Conservation (phyloP, 2,797 vertebrate genomes). For the Dipus sagitta region DNA sequence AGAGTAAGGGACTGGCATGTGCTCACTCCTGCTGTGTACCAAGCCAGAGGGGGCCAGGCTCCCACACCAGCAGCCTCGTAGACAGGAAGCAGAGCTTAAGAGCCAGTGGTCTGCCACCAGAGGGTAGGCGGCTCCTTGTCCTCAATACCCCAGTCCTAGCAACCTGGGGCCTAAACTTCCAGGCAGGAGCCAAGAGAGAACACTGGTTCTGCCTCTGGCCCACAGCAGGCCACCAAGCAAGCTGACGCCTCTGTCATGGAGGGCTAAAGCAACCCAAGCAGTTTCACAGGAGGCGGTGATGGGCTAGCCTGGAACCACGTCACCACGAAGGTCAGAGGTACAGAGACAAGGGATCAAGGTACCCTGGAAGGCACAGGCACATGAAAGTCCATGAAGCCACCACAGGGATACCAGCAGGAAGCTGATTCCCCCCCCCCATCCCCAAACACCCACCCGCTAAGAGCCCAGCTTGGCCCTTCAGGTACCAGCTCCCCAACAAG, state of each 20-base stretch:
- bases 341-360: not conserved
- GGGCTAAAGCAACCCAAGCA: not conserved
- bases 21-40: not conserved
- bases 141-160: fast-evolving
- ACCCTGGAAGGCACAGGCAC: not conserved
- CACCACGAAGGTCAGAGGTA: fast-evolving
- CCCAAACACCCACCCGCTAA: not conserved
- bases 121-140: not conserved
- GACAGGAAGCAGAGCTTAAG: not conserved
- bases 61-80: not conserved
- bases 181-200: not conserved
- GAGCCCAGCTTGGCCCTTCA: fast-evolving
- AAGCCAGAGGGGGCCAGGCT: not conserved
- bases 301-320: not conserved
- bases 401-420: fast-evolving
- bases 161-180: not conserved
- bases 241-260: not conserved
- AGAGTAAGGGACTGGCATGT: not conserved
- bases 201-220: not conserved
- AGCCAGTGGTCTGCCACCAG: not conserved
- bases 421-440: too few species aligned
- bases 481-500: not conserved
- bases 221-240: not conserved
- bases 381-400: not conserved
- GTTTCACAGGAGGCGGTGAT: not conserved